Evolutionary conservation across 2,113 vertebrate genomes (phyloP).

Genomic region (Cheilinus undulatus): DNA sequence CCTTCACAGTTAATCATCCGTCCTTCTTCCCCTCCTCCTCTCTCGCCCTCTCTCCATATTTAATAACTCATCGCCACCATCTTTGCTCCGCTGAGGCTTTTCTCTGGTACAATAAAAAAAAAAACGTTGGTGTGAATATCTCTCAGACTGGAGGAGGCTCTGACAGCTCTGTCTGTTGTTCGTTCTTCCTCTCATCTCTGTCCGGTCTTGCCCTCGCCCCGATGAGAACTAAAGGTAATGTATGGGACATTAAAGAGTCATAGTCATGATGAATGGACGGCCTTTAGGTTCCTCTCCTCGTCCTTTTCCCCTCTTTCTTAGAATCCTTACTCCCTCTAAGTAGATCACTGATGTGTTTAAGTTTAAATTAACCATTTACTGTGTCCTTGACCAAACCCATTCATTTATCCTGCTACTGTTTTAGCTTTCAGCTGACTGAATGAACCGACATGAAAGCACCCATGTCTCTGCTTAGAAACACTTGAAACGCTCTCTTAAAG

Average conservation of each 20-base stretch:
- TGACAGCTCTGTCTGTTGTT: background rate
- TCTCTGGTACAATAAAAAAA: conserved; percentile 73
- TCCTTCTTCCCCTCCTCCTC: conserved; percentile 66
- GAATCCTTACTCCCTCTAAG: conserved; percentile 58
- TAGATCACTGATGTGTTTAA: conserved; percentile 67
- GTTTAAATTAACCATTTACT: conserved; percentile 74
- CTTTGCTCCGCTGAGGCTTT: conserved; percentile 73
- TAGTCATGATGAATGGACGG: conserved; percentile 84
- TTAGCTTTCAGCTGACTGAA: conserved; percentile 38
- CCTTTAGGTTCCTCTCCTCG: conserved; percentile 75
- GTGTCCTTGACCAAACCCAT: conserved; percentile 75
- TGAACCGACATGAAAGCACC: conserved; percentile 48
- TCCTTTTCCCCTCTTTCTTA: conserved; percentile 52
- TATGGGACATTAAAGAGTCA: conserved; percentile 85
- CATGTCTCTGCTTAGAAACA: conserved; percentile 30
- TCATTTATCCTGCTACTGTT: conserved; percentile 65
- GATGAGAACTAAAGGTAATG: conserved; percentile 76
- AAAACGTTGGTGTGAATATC: conserved; percentile 75
- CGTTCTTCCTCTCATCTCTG: conserved; percentile 21
- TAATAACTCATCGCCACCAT: conserved; percentile 79
- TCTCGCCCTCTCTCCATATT: conserved; percentile 77
- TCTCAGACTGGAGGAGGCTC: conserved; percentile 57
- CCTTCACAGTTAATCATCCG: conserved; percentile 79
- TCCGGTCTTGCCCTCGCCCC: conserved; percentile 55
- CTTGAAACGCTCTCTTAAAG: conserved; percentile 32